These are phyloP conservation scores for Sphinx pinastri DNA, from an alignment of 2,888 invertebrate species.

Conservation along the genomic window DNA sequence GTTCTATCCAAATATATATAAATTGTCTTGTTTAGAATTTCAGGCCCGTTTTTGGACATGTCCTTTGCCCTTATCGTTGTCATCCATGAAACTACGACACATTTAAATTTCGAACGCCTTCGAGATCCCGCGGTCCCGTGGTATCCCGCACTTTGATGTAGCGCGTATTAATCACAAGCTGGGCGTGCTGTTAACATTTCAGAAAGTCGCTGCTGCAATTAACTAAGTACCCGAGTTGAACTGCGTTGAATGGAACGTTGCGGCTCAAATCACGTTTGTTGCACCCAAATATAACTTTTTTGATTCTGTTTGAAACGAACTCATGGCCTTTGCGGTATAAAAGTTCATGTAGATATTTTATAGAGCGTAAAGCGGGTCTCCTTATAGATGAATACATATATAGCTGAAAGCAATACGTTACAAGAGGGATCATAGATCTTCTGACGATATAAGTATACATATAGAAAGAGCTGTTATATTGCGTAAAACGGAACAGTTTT, in stretches of 20 bases:
- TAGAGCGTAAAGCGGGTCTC: no score
- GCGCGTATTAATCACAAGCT: conserved; percentile 54
- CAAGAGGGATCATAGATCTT: no score
- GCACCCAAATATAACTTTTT: conserved; percentile 16
- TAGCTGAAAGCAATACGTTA: no score
- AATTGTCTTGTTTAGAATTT: no score
- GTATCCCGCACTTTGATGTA: conserved; percentile 58
- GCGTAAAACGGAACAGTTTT: no score
- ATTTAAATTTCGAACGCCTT: not conserved
- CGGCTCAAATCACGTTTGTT: conserved; percentile 5
- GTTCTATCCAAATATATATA: no score
- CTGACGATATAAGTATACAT: no score
- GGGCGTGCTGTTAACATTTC: conserved; percentile 68
- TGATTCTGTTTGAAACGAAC: not conserved
- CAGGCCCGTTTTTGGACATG: no score
- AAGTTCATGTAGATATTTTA: not conserved
- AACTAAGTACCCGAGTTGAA: conserved; percentile 41
- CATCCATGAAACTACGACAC: not conserved
- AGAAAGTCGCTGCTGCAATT: conserved; percentile 49
- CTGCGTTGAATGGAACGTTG: not conserved
- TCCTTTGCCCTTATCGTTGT: no score
- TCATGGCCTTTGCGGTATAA: not conserved
- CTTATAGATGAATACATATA: no score
- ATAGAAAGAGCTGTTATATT: no score
- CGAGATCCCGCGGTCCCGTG: not conserved